Percentiles rank a stretch among this genome's conserved stretches.
These are phyloP conservation scores for Decapterus maruadsi DNA, from an alignment of 2,797 vertebrate species.

Conservation along the genomic window DNA sequence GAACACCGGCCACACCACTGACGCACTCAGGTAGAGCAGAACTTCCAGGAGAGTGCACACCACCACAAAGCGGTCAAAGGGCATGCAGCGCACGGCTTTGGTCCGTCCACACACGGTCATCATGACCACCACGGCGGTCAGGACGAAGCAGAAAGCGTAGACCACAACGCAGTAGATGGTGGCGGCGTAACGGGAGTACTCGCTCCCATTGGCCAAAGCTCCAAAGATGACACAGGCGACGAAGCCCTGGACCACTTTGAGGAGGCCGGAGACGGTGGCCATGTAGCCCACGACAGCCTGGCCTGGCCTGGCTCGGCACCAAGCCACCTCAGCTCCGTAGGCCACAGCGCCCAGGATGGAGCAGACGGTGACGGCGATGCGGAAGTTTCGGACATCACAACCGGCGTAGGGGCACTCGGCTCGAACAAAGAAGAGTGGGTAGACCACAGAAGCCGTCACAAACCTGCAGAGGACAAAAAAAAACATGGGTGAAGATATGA, in stretches of 20 bases:
- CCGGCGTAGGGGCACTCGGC: constrained; percentile 87
- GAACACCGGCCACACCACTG: constrained; percentile 94
- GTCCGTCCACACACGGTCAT: constrained; percentile 89
- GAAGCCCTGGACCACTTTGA: constrained; percentile 94
- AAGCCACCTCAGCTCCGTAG: constrained; percentile 87
- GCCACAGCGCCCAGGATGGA: constrained; percentile 87
- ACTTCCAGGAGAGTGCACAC: constrained; percentile 90
- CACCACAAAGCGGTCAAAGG: constrained; percentile 91
- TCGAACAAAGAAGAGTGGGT: constrained; percentile 90
- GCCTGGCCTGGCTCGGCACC: constrained; percentile 90
- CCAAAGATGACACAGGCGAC: constrained; percentile 94
- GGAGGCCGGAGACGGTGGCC: constrained; percentile 92
- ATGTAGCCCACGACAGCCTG: constrained; percentile 91
- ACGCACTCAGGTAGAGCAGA: constrained; percentile 91
- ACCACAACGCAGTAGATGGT: constrained; percentile 93
- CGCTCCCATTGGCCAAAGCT: constrained; percentile 88
- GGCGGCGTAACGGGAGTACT: constrained; percentile 84
- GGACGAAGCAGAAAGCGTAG: constrained; percentile 90
- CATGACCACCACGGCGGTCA: constrained; percentile 85
- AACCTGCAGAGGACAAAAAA: constrained; percentile 70
- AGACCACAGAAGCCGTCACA: constrained; percentile 89
- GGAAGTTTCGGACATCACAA: constrained; percentile 89
- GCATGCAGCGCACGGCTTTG: constrained; percentile 80
- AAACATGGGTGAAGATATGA: too few relatives aligned
- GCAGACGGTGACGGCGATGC: constrained; percentile 90